Evolutionary conservation across 2,888 invertebrate genomes (phyloP), one percentile per base, ranked within the genome.

Genomic region (Trichopoda pennipes): DNA sequence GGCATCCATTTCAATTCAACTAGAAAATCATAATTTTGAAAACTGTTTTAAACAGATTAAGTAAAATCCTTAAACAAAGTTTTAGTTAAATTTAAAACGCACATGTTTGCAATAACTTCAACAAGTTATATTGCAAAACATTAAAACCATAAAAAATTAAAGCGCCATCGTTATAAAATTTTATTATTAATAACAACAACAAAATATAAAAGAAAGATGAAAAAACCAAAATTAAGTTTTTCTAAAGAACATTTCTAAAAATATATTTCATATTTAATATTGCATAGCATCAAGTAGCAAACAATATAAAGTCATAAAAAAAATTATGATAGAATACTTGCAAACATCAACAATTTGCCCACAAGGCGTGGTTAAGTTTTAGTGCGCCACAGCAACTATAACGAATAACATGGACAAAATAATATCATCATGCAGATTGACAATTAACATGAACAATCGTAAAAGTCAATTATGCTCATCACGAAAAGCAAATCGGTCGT

Each of bases 401-500:
- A 61, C 28, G 56, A 23, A 44, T 23, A 72, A 63, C 23, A 72
- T 47, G 47, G 28, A 42, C 19, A 69, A 63, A 77, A 77, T 49
- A 38, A 68, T 73, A 55, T 68, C 60, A 63, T 69, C 55, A 74
- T 32, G 81, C 84, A 85, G 80, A 83, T 85, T 85, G 85, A 84
- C 83, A 84, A 86, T 85, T 85, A 84, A 85, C 83, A 83, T 75
- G 69, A 68, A 63, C 80, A 79, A 83, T 83, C 85, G 79, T 85
- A 84, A 85, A 85, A 85, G 84, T 85, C 86, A 86, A 84, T 86
- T 86, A 85, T 86, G 85, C 85, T 80, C 85, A 86, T 84, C 85
- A 86, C 84, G 84, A 78, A 83, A 80, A 82, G 76, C 79, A 85
- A 85, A 84, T 84, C 84, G 76, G 74, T 86, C 85, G 81, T 85